Evolutionary conservation across 2,113 vertebrate species (phyloP), one percentile per base, ranked within the genome.

Genomic region (Gila orcuttii): DNA sequence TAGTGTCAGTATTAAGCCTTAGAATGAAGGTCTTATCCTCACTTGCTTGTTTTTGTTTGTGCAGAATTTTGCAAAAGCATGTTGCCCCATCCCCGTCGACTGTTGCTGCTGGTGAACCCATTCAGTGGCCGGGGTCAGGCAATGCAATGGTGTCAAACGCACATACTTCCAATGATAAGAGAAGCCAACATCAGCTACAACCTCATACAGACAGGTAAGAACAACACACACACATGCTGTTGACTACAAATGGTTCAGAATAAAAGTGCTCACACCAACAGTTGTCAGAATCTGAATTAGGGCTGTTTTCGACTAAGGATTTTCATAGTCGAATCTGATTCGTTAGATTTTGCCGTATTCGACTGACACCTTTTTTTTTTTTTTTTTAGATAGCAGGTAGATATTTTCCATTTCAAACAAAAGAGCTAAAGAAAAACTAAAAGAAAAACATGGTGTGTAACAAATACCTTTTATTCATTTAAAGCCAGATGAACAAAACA

Each of bases 151-250:
- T 97, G 97, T 91, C 96, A 96, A 88, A 95, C 93, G 55, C 93
- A 97, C 50, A 96, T 98, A 90, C 92, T 97, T 76, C 97, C 97
- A 23, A 97, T 97, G 94, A 96, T 98, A 84, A 92, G 95, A 0
- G 97, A 98, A 89, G 96, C 97, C 0, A 96, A 96, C 87, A 95
- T 98, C 88, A 96, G 96, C 92, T 97, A 97, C 91, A 97, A 97
- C 94, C 95, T 97, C 88, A 96, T 97, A 90, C 96, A 96, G 91
- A 98, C 97, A 90, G 97, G 97, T 97, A 88, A 83, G 50, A 57
- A 31, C 36, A 81, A n/a, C 42, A 31, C 11, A n/a, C 33, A 60
- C 55, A 42, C 3, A 8, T 62, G 33, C 23, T 9, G 3, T 62
- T n/a, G 45, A 15, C 15, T 66, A 28, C 3, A 66, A 66, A 28